Base-by-base conservation (phyloP, 2,888 invertebrate genomes). In the Lottia gigantea region DNA sequence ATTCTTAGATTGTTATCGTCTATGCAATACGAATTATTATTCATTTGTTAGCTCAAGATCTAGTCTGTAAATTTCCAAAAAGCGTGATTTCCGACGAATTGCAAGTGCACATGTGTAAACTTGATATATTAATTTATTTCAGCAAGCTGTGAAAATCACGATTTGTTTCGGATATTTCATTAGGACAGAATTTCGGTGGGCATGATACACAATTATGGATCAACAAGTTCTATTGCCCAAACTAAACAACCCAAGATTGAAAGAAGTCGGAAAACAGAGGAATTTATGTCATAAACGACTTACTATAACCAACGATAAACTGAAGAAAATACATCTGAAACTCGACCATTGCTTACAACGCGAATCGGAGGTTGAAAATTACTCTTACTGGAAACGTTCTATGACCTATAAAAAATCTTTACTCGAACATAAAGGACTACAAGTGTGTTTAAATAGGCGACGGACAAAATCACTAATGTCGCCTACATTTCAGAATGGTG, bases 401-500 rank as follows among this genome's bases (percentile, higher is more conserved):
- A 23, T 55, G 55, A 23, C 23, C 3, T 55, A 55, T 14, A 55
- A 55, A 23, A 55, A 55, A 23, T 55, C 55, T 12, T 55, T 55
- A 23, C 11, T 55, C 19, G 55, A 55, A 19, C 55, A 55, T 15
- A 55, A 55, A 55, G 55, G 55, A 14, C 23, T 55, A 8, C 55
- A 55, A 23, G 55, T 55, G 55, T 55, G 55, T 55, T 55, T 55
- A 15, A 55, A 23, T 23, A 8, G 55, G 19, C 8, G 14, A 55
- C 55, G 55, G 1, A 23, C 11, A 14, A 12, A 55, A 19, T 23
- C 55, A 11, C 19, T 19, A 14, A 12, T 23, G 12, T 55, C 23
- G 23, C 55, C 55, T 19, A 55, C 55, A 55, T 55, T 55, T 55
- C 55, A 55, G 23, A 55, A 55, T 23, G 55, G 55, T 4, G 55